Evolutionary conservation across 2,888 invertebrate genomes (phyloP), one percentile per base, ranked within the genome.

Genomic region (Lasioglossum vierecki): DNA sequence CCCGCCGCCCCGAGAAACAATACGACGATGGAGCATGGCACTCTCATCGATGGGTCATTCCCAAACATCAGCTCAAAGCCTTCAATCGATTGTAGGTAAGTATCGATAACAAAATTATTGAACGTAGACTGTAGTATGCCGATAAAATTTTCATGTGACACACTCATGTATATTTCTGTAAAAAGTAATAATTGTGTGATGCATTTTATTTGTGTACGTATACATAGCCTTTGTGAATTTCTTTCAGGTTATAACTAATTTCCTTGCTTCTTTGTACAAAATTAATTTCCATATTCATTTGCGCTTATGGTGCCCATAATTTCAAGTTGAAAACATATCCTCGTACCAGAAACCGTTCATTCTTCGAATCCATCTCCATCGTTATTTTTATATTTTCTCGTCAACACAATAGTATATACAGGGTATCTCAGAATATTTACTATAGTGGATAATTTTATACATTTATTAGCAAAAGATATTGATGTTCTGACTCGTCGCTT

Each of bases 11-110:
- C 94, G 97, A 91, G 98, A 98, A 94, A 98, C 98, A 1, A 98
- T 98, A 94, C 97, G 99, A 84, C 96, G 99, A 63, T 99, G 99
- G 98, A 99, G 98, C 92, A 98, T 98, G 97, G 99, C 99, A 49
- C 96, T 99, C 46, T 98, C 98, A 68, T 99, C 98, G 84, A 99
- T 99, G 97, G 99, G 99, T 0, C 99, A 99, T 94, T 98, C 98
- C 1, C 98, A 98, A 95, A 98, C 98, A 4, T 98, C 98, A 0
- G 98, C 98, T 4, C 98, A 98, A 95, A 98, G 98, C 94, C 96
- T 99, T 76, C 98, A 98, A 94, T 98, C 98, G 0, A 98, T 99
- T 90, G 97, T 98, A 35, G 98, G 98, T 96, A 92, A 92, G 93
- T 84, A 41, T 39, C 18, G 15, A 60, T 15, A 66, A 41, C 41